Evolutionary conservation across 1,140 invertebrate species (phyloP).

Genomic region (Orius insidiosus): DNA sequence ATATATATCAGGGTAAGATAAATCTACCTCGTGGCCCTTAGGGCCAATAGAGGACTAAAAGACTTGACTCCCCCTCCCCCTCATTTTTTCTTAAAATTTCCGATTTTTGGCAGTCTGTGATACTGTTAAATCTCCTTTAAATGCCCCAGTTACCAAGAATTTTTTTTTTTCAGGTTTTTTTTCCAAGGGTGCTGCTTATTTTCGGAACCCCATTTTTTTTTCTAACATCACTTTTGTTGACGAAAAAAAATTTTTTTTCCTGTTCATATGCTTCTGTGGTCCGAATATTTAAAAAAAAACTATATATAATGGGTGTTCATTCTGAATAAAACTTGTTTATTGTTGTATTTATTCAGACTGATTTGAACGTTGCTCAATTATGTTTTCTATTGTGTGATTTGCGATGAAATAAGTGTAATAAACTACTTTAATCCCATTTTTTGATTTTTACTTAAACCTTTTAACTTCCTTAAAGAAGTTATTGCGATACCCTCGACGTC

Average conservation of each 20-base stretch:
- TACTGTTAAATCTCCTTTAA: neutral
- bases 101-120: conserved; percentile 1
- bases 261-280: neutral
- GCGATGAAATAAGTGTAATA: conserved; percentile 5
- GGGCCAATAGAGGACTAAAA: neutral
- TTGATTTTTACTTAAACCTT: too few species aligned
- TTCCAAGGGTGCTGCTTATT: neutral
- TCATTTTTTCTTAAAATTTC: neutral
- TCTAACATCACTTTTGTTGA: neutral
- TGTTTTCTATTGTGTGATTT: conserved; percentile 7
- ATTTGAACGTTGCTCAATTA: conserved; percentile 12
- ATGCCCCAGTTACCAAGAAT: neutral
- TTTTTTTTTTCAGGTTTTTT: too few species aligned
- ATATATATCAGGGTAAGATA: conserved; percentile 1
- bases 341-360: conserved; percentile 13
- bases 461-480: too few species aligned
- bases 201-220: conserved; percentile 2
- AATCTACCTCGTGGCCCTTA: conserved; percentile 1
- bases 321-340: conserved; percentile 5
- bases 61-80: neutral
- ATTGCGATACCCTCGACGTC: too few species aligned
- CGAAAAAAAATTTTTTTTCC: neutral
- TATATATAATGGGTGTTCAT: neutral
- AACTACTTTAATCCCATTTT: neutral
- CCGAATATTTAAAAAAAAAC: neutral